These are phyloP conservation scores for Halictus quadricinctus DNA, from an alignment of 2,888 invertebrate species.

Conservation along the genomic window DNA sequence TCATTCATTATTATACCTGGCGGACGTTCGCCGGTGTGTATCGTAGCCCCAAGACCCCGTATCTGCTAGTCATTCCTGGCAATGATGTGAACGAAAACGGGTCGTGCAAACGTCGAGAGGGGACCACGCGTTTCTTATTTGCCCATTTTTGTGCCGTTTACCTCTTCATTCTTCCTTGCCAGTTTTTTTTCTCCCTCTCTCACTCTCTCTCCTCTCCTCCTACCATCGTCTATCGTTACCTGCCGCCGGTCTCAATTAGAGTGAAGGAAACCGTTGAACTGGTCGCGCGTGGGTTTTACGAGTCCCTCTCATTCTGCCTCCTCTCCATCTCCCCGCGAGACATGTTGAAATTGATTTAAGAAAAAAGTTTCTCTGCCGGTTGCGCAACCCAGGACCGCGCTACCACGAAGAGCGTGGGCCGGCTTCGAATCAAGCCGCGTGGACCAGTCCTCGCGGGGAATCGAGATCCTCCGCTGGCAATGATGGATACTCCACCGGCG, in stretches of 20 bases:
- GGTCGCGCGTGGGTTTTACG: constrained; percentile 48
- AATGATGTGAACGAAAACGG: constrained; percentile 71
- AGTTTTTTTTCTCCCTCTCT: not conserved
- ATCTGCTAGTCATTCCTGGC: constrained; percentile 73
- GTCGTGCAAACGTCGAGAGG: constrained; percentile 28
- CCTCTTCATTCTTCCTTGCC: constrained; percentile 52
- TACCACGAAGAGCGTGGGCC: constrained; percentile 21
- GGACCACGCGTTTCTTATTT: constrained; percentile 63
- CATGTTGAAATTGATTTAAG: constrained; percentile 48
- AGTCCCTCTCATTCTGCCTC: not conserved
- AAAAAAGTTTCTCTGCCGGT: constrained; percentile 42
- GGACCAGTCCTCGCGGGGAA: not conserved
- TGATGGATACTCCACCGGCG: not conserved
- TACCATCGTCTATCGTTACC: constrained; percentile 55
- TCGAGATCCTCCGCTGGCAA: not conserved
- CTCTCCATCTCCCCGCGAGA: not conserved
- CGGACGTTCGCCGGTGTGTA: constrained; percentile 51
- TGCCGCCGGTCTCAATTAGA: constrained; percentile 66
- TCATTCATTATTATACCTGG: constrained; percentile 58
- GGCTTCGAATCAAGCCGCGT: not conserved
- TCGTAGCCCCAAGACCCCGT: constrained; percentile 38
- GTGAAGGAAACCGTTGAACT: constrained; percentile 22
- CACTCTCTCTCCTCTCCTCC: constrained; percentile 5
- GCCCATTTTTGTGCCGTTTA: constrained; percentile 71
- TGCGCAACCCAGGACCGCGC: constrained; percentile 25